Evolutionary conservation across 1,140 invertebrate genomes (phyloP).

Genomic region (Aphidius gifuensis): DNA sequence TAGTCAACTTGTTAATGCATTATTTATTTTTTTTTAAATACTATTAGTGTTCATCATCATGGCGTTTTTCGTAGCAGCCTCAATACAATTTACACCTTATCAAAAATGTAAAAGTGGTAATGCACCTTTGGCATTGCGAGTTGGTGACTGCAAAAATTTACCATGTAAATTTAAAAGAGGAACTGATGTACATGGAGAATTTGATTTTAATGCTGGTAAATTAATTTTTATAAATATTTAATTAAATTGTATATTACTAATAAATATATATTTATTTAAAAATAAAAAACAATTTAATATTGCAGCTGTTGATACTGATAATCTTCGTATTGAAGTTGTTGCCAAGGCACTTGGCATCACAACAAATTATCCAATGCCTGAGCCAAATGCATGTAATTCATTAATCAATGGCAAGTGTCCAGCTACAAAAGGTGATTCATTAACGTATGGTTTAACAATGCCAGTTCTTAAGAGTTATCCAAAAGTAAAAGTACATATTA

Average conservation of each 20-base stretch:
- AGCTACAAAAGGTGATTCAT: constrained; percentile 32
- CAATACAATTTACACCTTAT: constrained; percentile 26
- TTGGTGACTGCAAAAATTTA: constrained; percentile 27
- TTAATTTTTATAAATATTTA: background rate
- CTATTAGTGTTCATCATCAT: constrained; percentile 28
- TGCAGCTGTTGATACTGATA: constrained; percentile 28
- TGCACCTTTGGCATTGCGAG: constrained; percentile 23
- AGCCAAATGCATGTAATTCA: constrained; percentile 35
- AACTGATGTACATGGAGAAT: constrained; percentile 20
- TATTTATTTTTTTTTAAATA: background rate
- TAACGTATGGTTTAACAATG: constrained; percentile 38
- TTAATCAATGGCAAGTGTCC: constrained; percentile 37
- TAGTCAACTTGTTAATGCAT: too few relatives aligned
- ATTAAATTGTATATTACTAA: background rate
- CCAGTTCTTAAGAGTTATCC: constrained; percentile 33
- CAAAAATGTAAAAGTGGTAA: constrained; percentile 18
- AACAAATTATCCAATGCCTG: constrained; percentile 27
- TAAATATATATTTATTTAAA: background rate
- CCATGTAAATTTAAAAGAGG: constrained; percentile 34
- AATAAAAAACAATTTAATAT: constrained; percentile 8
- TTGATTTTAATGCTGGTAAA: constrained; percentile 37
- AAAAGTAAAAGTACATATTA: constrained; percentile 24
- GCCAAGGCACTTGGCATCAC: constrained; percentile 17
- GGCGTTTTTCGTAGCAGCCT: constrained; percentile 27
- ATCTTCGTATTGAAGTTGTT: constrained; percentile 29